Base-by-base conservation (phyloP, 2,113 vertebrate genomes). In the Periophthalmus modestus region DNA sequence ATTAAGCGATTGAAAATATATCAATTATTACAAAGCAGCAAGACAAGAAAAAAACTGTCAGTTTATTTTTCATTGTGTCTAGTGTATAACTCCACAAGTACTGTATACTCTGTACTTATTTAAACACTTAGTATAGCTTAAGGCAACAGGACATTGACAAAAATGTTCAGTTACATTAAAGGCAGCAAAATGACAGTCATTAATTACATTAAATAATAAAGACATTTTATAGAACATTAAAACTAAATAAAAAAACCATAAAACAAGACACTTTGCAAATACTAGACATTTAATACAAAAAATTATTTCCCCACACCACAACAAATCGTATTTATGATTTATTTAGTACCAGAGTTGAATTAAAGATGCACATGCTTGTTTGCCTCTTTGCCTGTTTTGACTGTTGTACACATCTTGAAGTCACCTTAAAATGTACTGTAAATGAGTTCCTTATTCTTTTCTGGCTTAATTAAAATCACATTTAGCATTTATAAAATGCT, bases 1-100 rank as follows among this genome's bases (percentile, higher is more conserved):
- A 55, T 9, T 55, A 21, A n/a, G 11, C 2, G 9, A 10, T 5
- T 21, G 9, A 55, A 55, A 55, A 19, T 52, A 19, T 12, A 52
- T 7, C 10, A 39, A 43, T 9, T 43, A 55, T 55, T 55, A 10
- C 11, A n/a, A 55, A 55, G 52, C 52, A 21, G 7, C n/a, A 55
- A 48, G 52, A 55, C 19, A 55, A 21, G 19, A 55, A 55, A n/a
- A n/a, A n/a, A 11, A 2, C 52, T n/a, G 52, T 55, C 16, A 3
- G 1, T 85, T 79, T 80, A 82, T 87, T 84, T 78, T 10, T 65
- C 23, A 15, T 66, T 10, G 46, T 58, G 68, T 54, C 61, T 82
- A 34, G 39, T 28, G 43, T 47, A 63, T 72, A 57, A 66, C 23
- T 69, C 39, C 19, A 9, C 19, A 72, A 46, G 52, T 21, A 10